These are phyloP conservation scores for Dendrocincla tyrannina DNA, from an alignment of 2,797 vertebrate genomes.

Conservation along the genomic window DNA sequence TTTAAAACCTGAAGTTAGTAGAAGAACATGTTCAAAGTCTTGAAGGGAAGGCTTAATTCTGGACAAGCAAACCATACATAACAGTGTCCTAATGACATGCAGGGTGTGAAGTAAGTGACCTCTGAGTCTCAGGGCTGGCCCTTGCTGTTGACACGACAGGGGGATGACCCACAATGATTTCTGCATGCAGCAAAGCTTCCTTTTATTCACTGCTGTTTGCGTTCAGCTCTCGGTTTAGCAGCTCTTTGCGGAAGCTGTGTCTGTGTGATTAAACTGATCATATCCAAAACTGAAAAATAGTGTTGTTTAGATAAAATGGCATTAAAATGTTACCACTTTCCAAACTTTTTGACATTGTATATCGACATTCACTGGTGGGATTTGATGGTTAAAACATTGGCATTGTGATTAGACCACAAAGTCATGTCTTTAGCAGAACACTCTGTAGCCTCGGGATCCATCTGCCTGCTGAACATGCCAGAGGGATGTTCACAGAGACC, in stretches of 20 bases:
- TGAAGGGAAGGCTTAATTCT: not conserved
- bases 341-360: not conserved
- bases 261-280: not conserved
- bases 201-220: not conserved
- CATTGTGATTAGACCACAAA: not conserved
- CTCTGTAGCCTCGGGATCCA: fast-evolving
- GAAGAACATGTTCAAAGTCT: not conserved
- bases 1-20: not conserved
- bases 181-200: not conserved
- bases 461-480: fast-evolving
- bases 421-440: not conserved
- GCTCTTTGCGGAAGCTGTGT: fast-evolving
- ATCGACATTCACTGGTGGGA: not conserved
- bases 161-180: not conserved
- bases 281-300: not conserved
- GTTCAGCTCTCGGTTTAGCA: not conserved
- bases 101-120: not conserved
- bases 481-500: not conserved
- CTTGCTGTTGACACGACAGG: not conserved
- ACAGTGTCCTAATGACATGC: not conserved
- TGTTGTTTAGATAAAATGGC: not conserved
- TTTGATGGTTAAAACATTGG: not conserved
- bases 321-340: not conserved
- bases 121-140: not conserved
- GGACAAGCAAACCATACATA: fast-evolving